Base-by-base conservation (phyloP, 1,140 invertebrate genomes). In the Dinothrombium tinctorium region DNA sequence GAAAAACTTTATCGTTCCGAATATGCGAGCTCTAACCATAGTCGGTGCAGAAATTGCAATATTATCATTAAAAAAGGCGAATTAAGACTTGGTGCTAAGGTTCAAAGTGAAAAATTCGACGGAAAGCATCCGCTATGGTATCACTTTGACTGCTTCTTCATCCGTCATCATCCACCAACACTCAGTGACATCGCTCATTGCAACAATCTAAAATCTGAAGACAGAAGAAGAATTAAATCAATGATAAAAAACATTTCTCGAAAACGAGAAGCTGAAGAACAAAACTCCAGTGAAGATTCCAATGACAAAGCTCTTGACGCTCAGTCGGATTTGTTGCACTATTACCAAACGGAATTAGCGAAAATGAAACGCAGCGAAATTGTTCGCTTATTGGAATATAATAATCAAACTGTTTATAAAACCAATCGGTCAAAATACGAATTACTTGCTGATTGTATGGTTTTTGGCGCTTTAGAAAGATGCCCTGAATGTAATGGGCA, bases 71-170 rank as follows among this genome's bases (percentile, higher is more conserved):
- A 52, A 0, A 76, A 87, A 56, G 77, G 72, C 42, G 52, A 55
- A 2, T 53, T 94, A 29, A 62, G 86, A 33, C 53, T 95, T 24
- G 86, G 83, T 6, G 66, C 73, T 17, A 72, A 92, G 69, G 70
- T 68, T 40, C 53, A 89, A 79, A 87, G 81, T 23, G 71, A 76
- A 8, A 69, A 74, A 50, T 78, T 81, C 64, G 87, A 95, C 73
- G 83, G 84, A 4, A 87, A 77, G 59, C 65, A 75, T 44, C 64
- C 80, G 2, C 72, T 74, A 46, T 95, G 89, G 89, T 81, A 74
- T 57, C 87, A 96, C 62, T 64, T 69, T 41, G 61, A 65, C 2
- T 95, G 87, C 55, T 94, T 96, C 56, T 94, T 92, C 52, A 56
- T 38, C 39, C 84, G 76, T 56, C 74, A 76, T 51, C 67, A 72